Percentiles rank a stretch among this genome's conserved stretches.
phyloP scores from a whole-genome alignment of 2,113 vertebrate species.

The Brachypodius melanocephalos region DNA sequence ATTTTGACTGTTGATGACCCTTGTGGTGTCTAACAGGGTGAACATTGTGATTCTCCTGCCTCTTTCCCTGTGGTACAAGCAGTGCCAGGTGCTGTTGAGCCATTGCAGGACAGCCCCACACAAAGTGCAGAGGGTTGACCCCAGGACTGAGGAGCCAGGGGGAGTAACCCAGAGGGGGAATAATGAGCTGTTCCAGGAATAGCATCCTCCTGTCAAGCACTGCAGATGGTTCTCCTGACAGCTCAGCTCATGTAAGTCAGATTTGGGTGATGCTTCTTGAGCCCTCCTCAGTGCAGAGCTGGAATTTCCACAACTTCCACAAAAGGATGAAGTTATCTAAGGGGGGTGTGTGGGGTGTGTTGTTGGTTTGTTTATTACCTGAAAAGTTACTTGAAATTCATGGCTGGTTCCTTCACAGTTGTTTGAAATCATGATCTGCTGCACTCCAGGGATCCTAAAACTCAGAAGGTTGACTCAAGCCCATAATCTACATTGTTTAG shows the following conservation, averaged over 20 bases:
- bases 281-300: neutral
- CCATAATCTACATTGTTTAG: neutral
- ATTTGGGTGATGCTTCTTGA: neutral
- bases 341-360: too few relatives aligned
- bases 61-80: neutral
- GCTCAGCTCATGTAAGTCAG: neutral
- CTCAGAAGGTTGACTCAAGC: neutral
- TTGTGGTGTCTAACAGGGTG: neutral
- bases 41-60: neutral
- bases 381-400: neutral
- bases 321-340: neutral
- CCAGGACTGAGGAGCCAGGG: neutral
- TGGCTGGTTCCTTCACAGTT: neutral
- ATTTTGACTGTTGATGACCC: neutral
- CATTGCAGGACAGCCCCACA: neutral
- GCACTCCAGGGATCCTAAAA: neutral
- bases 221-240: neutral
- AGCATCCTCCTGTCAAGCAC: neutral
- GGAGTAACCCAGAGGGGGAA: neutral
- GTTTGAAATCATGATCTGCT: neutral
- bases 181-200: neutral
- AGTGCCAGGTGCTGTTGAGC: neutral
- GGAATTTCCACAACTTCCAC: neutral
- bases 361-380: neutral
- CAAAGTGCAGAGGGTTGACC: neutral